Conservation (phyloP, 2,888 invertebrate species). For the Callimorpha dominula region DNA sequence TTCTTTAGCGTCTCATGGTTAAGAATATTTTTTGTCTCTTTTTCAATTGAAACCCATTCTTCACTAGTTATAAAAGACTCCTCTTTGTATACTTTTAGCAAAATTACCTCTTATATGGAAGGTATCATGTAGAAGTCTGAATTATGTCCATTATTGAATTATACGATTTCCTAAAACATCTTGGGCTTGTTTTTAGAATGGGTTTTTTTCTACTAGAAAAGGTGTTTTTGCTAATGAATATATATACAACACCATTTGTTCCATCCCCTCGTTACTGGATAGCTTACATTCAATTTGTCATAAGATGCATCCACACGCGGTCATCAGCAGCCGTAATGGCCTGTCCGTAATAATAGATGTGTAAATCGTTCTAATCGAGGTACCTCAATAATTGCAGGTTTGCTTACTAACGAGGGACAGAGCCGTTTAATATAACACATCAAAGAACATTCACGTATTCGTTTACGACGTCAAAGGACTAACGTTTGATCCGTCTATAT, state of each 20-base stretch:
- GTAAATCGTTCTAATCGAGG: constrained; percentile 10
- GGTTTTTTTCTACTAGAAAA: not conserved
- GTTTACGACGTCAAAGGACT: constrained; percentile 11
- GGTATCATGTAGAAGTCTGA: not conserved
- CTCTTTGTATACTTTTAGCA: not conserved
- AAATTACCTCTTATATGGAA: too few relatives aligned
- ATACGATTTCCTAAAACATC: not conserved
- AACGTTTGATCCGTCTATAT: not conserved
- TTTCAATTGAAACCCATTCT: not conserved
- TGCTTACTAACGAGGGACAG: constrained; percentile 15
- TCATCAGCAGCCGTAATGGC: constrained; percentile 10
- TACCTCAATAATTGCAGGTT: constrained; percentile 11
- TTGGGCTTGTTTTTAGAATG: not conserved
- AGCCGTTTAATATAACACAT: constrained; percentile 9
- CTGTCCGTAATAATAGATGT: constrained; percentile 11
- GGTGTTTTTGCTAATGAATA: not conserved
- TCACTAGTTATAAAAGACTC: not conserved
- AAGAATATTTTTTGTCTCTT: not conserved
- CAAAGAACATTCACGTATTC: constrained; percentile 11
- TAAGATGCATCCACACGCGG: constrained; percentile 2
- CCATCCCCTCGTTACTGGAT: not conserved
- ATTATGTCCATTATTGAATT: not conserved
- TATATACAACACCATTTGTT: too few relatives aligned
- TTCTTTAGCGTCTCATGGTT: not conserved
- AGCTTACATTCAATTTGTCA: constrained; percentile 13